These are phyloP conservation scores for Gambusia yucatana DNA, from an alignment of 2,797 vertebrate genomes.

Conservation along the genomic window DNA sequence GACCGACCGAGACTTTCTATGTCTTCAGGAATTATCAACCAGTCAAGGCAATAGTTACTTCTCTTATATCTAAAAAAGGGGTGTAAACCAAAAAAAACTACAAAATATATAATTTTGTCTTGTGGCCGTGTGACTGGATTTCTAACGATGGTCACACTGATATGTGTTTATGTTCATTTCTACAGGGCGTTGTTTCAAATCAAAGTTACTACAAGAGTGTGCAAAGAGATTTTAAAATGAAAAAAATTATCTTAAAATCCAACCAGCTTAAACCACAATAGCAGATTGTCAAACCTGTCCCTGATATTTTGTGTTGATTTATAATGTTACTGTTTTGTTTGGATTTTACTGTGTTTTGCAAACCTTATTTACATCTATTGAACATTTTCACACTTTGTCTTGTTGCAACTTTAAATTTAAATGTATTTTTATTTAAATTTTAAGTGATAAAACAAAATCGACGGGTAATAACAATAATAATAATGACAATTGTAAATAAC, in stretches of 20 bases:
- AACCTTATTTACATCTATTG: background rate
- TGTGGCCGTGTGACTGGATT: background rate
- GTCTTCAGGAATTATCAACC: background rate
- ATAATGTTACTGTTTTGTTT: background rate
- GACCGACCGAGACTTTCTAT: background rate
- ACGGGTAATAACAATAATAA: too few relatives aligned
- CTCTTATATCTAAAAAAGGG: background rate
- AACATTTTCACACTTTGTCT: background rate
- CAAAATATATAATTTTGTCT: background rate
- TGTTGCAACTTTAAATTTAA: background rate
- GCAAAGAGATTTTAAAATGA: background rate
- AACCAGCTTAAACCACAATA: background rate
- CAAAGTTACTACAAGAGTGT: background rate
- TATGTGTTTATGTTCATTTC: background rate
- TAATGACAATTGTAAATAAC: too few relatives aligned
- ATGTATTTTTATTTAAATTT: background rate
- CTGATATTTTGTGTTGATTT: background rate
- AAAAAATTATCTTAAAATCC: background rate
- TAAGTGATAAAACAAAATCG: background rate
- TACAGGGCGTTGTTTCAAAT: background rate
- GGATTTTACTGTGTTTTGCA: background rate
- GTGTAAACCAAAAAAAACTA: background rate
- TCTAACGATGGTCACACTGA: background rate
- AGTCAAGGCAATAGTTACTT: background rate
- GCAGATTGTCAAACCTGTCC: background rate